Base-by-base conservation (phyloP, 2,888 invertebrate species). In the Aphodius sticticus region DNA sequence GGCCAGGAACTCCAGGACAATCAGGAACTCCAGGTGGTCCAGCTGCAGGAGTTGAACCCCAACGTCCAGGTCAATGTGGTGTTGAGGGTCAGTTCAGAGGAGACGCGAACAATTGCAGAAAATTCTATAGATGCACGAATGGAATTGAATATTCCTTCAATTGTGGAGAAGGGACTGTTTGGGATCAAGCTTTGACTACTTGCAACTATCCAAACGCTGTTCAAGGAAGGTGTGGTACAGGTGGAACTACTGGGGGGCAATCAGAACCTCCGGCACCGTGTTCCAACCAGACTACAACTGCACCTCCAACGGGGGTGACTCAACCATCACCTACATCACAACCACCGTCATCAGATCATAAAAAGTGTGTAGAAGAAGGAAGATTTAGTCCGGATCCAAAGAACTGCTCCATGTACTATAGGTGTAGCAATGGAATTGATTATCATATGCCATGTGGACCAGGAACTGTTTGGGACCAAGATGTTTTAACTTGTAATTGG, bases 81-180 rank as follows among this genome's bases (percentile, higher is more conserved):
- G 53, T 53, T 7, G 53, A 83, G 76, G 78, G 84, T 77, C 69
- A 79, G 9, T 84, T 83, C 69, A 72, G 77, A 77, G 77, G 69
- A 74, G 93, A 96, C 87, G 90, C 91, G 53, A 89, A 89, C 76
- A 91, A 95, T 85, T 96, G 95, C 86, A 92, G 91, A 80, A 94
- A 93, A 86, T 96, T 95, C 89, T 95, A 94, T 87, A 91, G 95
- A 83, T 96, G 96, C 88, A 94, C 95, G 35, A 90, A 91, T 79
- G 91, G 92, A 84, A 92, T 89, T 77, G 93, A 92, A 88, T 93
- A 94, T 86, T 93, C 94, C 81, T 96, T 94, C 86, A 90, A 89
- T 14, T 96, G 96, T 87, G 94, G 93, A 2, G 92, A 93, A 80
- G 95, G 95, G 77, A 96, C 96, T 5, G 93, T 94, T 38, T 96